Base-by-base conservation (phyloP, 2,888 invertebrate species). In the Brachyptera putata region DNA sequence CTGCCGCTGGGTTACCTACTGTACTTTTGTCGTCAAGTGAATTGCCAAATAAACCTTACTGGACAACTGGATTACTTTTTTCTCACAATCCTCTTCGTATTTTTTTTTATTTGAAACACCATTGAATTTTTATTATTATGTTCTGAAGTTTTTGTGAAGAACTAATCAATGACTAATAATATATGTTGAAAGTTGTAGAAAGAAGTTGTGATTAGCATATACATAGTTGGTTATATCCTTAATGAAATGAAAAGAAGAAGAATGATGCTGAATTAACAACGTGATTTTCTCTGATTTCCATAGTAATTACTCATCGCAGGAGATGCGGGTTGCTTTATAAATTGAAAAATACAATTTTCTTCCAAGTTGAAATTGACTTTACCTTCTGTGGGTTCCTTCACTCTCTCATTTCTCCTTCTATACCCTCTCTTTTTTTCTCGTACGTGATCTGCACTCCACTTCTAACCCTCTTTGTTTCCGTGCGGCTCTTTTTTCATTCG, bases 31-130 rank as follows among this genome's bases (percentile, higher is more conserved):
- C 61, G 53, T 53, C 61, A 50, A 57, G 61, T 61, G 61, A 61
- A 61, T 61, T 57, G 57, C 57, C 61, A 61, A 61, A 53, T 61
- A 61, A 61, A 61, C 61, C 34, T 57, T 37, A 43, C 46, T 14
- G 46, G 57, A 57, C 57, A 61, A 61, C 57, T 37, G 22, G 61
- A 57, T 61, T 61, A 57, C 57, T 53, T 53, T 57, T 61, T 53
- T 55, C n/a, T 56, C 41, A 43, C n/a, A n/a, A n/a, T n/a, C n/a
- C n/a, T n/a, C n/a, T n/a, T n/a, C n/a, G n/a, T n/a, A n/a, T 7
- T 37, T 25, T 16, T 36, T 46, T 18, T 18, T n/a, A n/a, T n/a
- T n/a, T n/a, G n/a, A n/a, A n/a, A n/a, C n/a, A n/a, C n/a, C n/a
- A n/a, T n/a, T n/a, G n/a, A n/a, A n/a, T n/a, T n/a, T n/a, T n/a